A percentile compares a stretch with the other conserved stretches of the same genome.
These are phyloP conservation scores for Luehdorfia chinensis DNA, from an alignment of 1,140 invertebrate species.

Conservation along the genomic window DNA sequence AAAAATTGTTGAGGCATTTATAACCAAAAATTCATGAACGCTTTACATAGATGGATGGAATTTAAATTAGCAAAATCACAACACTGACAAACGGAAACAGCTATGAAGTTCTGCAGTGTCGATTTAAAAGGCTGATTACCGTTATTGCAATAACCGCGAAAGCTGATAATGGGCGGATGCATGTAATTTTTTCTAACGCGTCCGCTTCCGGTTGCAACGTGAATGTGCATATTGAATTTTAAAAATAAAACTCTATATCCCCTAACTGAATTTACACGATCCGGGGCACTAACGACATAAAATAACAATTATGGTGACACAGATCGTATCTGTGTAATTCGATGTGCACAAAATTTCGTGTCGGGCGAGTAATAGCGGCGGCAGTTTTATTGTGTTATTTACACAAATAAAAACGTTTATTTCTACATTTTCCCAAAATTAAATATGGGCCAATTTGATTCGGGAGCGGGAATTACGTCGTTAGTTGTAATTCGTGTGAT, in stretches of 20 bases:
- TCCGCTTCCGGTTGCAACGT: slow-evolving; percentile 52
- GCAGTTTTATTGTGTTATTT: slow-evolving; percentile 75
- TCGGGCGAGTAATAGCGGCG: slow-evolving; percentile 45
- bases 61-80: neutral
- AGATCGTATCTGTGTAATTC: slow-evolving; percentile 71
- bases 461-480: slow-evolving; percentile 49
- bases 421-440: slow-evolving; percentile 76
- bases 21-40: too few species aligned
- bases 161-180: slow-evolving; percentile 50
- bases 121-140: slow-evolving; percentile 23
- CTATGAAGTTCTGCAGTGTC: neutral
- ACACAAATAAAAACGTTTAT: slow-evolving; percentile 77
- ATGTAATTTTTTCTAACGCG: slow-evolving; percentile 64
- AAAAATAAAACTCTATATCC: slow-evolving; percentile 46
- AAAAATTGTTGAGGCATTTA: too few species aligned
- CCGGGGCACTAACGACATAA: slow-evolving; percentile 63
- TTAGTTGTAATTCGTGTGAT: slow-evolving; percentile 52
- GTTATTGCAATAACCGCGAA: slow-evolving; percentile 49
- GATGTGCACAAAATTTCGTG: slow-evolving; percentile 58
- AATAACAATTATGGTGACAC: slow-evolving; percentile 70
- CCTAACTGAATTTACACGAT: slow-evolving; percentile 74
- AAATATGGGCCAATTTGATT: slow-evolving; percentile 69
- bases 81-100: slow-evolving; percentile 1
- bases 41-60: too few species aligned
- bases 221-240: slow-evolving; percentile 47